Conservation (phyloP, 2,797 vertebrate genomes). For the Smutsia temminckii region DNA sequence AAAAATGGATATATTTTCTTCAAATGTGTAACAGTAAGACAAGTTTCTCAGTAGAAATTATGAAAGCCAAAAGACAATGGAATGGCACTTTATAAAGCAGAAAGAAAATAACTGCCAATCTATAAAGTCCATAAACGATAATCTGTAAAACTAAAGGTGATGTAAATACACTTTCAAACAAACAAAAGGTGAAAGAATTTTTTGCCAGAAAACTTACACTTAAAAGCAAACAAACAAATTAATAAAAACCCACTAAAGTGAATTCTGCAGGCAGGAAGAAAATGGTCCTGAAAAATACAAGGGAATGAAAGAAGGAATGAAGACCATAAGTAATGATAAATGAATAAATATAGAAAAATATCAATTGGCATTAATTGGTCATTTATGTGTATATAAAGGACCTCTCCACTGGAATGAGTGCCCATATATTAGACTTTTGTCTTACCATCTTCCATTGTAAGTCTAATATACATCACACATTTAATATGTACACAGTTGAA, state of each 20-base stretch:
- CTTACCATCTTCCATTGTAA: not conserved
- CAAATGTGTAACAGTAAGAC: not conserved
- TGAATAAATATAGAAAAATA: not conserved
- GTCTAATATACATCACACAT: not conserved
- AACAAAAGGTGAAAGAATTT: not conserved
- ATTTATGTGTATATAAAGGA: not conserved
- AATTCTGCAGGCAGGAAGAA: not conserved
- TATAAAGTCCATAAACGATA: not conserved
- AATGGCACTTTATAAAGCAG: not conserved
- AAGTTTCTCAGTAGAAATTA: not conserved
- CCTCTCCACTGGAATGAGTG: not conserved
- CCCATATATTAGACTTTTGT: not conserved
- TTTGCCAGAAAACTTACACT: not conserved
- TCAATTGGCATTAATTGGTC: not conserved
- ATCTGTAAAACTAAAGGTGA: not conserved
- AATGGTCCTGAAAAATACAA: not conserved
- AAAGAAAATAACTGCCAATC: not conserved
- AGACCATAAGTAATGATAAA: not conserved
- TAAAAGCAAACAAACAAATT: slow-evolving; percentile 12
- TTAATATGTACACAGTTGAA: not conserved
- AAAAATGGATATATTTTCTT: not conserved
- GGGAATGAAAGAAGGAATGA: not conserved
- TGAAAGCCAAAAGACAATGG: not conserved
- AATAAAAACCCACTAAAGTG: not conserved
- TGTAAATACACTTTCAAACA: not conserved